Conservation (phyloP, 2,113 vertebrate species). For the Phyllopteryx taeniolatus region DNA sequence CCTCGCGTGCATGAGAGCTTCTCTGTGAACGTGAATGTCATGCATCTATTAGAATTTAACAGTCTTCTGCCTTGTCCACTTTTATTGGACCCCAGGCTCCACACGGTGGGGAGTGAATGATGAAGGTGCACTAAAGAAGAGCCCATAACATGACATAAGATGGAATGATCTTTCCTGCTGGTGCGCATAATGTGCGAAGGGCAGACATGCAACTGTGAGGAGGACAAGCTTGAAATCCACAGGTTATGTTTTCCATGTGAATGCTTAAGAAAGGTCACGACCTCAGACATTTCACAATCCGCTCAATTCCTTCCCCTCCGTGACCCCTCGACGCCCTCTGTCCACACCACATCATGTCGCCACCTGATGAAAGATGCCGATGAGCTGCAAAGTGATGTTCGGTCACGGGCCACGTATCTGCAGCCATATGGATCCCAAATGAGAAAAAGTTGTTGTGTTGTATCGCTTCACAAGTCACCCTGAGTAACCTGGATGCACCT, state of each 20-base stretch:
- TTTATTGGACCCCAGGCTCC: constrained; percentile 14
- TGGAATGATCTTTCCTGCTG: constrained; percentile 36
- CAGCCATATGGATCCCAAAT: constrained; percentile 37
- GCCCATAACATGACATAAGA: constrained; percentile 38
- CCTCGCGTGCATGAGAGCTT: neutral
- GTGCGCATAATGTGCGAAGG: constrained; percentile 62
- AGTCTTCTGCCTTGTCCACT: constrained; percentile 4
- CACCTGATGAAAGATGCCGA: constrained; percentile 44
- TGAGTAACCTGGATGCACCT: constrained; percentile 51
- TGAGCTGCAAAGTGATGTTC: constrained; percentile 32
- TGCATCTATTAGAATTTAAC: constrained; percentile 11
- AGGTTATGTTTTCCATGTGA: constrained; percentile 49
- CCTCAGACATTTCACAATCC: constrained; percentile 2
- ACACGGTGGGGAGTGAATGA: constrained; percentile 22
- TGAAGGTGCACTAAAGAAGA: constrained; percentile 29
- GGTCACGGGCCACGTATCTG: constrained; percentile 20
- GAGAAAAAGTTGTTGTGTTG: constrained; percentile 11
- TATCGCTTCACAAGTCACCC: constrained; percentile 28
- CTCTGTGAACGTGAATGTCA: constrained; percentile 8
- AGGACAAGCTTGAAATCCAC: constrained; percentile 43
- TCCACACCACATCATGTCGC: constrained; percentile 14
- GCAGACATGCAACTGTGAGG: constrained; percentile 46
- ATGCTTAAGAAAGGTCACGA: constrained; percentile 34
- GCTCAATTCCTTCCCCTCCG: constrained; percentile 14
- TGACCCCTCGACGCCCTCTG: constrained; percentile 16